Conservation (phyloP, 2,797 vertebrate species). For the Pangasius krempfi region DNA sequence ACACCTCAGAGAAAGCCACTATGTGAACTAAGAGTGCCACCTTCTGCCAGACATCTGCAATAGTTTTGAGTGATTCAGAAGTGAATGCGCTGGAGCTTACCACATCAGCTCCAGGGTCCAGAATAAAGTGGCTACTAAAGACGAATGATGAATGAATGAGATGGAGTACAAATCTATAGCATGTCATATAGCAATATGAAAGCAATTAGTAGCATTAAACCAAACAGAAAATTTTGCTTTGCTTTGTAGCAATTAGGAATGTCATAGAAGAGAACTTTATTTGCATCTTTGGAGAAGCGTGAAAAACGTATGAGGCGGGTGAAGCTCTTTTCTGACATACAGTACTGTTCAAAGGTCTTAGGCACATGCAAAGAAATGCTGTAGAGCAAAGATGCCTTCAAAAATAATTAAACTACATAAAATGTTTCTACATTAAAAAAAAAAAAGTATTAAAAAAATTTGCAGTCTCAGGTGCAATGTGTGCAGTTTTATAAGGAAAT, state of each 20-base stretch:
- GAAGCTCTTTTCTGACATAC: not conserved
- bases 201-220: not conserved
- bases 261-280: not conserved
- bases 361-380: too few relatives aligned
- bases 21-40: conserved; percentile 14
- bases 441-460: too few relatives aligned
- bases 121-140: not conserved
- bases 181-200: not conserved
- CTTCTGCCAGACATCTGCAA: conserved; percentile 19
- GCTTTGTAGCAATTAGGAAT: not conserved
- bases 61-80: not conserved
- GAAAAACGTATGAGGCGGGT: too few relatives aligned
- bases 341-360: too few relatives aligned
- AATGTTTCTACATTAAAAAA: too few relatives aligned
- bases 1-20: not conserved
- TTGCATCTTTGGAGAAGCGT: not conserved
- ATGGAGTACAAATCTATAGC: not conserved
- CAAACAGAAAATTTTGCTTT: not conserved
- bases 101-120: not conserved
- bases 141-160: not conserved
- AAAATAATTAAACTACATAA: too few relatives aligned
- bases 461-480: too few relatives aligned
- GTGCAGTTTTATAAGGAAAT: too few relatives aligned
- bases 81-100: not conserved
- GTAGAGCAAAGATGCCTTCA: too few relatives aligned